Conservation (phyloP, 1,140 invertebrate genomes). For the Apis mellifera region DNA sequence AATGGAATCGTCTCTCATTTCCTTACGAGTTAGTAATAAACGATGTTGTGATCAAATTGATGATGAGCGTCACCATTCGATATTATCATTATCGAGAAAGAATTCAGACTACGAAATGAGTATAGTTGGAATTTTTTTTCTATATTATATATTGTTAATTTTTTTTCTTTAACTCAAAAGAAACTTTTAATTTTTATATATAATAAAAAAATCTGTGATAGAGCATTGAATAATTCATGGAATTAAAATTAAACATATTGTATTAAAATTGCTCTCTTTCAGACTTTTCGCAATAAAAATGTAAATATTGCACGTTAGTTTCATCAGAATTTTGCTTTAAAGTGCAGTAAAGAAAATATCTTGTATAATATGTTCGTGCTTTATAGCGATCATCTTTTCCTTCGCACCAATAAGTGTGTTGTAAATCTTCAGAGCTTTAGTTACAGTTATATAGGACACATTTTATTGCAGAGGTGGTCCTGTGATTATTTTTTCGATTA, state of each 20-base stretch:
- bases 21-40: neutral
- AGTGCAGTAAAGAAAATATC: neutral
- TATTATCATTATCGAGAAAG: too few species aligned
- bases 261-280: neutral
- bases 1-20: neutral
- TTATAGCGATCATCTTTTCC: neutral
- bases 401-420: neutral
- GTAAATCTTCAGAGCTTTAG: constrained; percentile 20
- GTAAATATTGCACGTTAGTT: neutral
- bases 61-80: too few species aligned
- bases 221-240: too few species aligned
- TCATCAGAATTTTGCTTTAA: neutral
- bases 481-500: neutral
- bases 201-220: too few species aligned
- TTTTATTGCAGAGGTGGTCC: neutral
- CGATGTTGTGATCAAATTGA: neutral
- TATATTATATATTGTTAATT: too few species aligned
- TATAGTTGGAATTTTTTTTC: too few species aligned
- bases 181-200: too few species aligned
- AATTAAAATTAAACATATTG: neutral
- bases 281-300: neutral
- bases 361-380: neutral
- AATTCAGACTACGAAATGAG: too few species aligned
- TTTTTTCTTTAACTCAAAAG: too few species aligned
- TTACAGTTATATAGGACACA: neutral